Evolutionary conservation across 1,140 invertebrate species (phyloP), one percentile per base, ranked within the genome.

Genomic region (Chironomus tepperi): DNA sequence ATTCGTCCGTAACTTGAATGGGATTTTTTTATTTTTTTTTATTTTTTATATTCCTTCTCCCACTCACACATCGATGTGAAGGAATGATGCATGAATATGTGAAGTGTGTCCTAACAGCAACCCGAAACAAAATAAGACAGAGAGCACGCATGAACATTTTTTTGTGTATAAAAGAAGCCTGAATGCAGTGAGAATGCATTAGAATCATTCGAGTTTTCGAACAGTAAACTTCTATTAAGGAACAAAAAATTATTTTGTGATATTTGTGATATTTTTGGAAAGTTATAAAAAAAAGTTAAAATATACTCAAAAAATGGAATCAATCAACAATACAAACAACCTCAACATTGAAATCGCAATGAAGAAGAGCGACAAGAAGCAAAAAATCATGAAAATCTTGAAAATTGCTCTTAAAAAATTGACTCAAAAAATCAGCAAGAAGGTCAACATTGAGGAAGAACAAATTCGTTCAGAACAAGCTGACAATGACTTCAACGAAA

Each of bases 131-230:
- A 47, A 34, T 34, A 34, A 34, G 24, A 70, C 16, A 57, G 8
- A 57, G 47, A 57, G 24, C 24, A 34, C 24, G 24, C 24, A 34
- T n/a, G 47, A 57, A n/a, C 2, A 2, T 12, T 47, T 10, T 7
- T 57, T 47, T 57, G 19, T 21, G 65, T 70, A 70, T 70, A 70
- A 70, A 70, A 70, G 65, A 18, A n/a, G 65, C n/a, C 18, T 15
- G 8, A 6, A 16, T 18, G 9, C n/a, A 70, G 18, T 19, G 19
- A 70, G 16, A 70, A 70, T 19, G 19, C 65, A 70, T 70, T 70
- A 70, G 65, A 70, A 70, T 70, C 65, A 16, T 70, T 70, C 18
- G 65, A 19, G 65, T 70, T 21, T 19, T 70, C 65, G 65, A 70
- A 18, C 8, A 70, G 65, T 21, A 70, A 70, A 70, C 65, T 57